Base-by-base conservation (phyloP, 2,113 vertebrate species). In the Gavialis gangeticus region DNA sequence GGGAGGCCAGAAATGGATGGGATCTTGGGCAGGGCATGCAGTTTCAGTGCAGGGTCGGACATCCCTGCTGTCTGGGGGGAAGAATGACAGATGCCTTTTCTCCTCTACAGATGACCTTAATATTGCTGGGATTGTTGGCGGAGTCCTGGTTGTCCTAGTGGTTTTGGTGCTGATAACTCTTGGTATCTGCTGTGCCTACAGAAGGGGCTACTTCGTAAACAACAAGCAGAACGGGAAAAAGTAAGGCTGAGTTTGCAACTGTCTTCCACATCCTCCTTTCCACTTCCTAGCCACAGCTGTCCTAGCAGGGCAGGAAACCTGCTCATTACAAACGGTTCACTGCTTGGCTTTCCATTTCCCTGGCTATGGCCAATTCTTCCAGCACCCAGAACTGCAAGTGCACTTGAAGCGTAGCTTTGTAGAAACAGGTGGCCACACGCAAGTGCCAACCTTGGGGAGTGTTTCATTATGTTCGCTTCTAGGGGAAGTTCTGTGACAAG, bases 61-160 rank as follows among this genome's bases (percentile, higher is more conserved):
- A 60, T 66, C 13, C n/a, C 46, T 75, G 21, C 63, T 85, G 55
- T 60, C 78, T 79, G 34, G 21, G 85, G 58, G 67, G 79, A 88
- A 54, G 12, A 0, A 55, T 34, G 78, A 30, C 5, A 76, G 77
- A 83, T 12, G 58, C 21, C 71, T 82, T 95, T 46, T 91, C 19
- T 90, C 85, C 79, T 93, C 91, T 97, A 62, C 95, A 99, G 99
- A 99, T 98, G 99, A 99, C 82, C 96, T 99, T 64, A 99, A 99
- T 92, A 98, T 99, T 4, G 98, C 98, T 4, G 99, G 99, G 83
- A 99, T 99, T 80, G 97, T 99, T 9, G 99, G 99, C 4, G 98
- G 98, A 55, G 97, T 99, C 5, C 94, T 99, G 79, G 99, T 98
- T n/a, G 99, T 98, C 28, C 88, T 99, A 5, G 84, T 96, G 3